Evolutionary conservation across 2,888 invertebrate genomes (phyloP).

Genomic region (Caenorhabditis panamensis): DNA sequence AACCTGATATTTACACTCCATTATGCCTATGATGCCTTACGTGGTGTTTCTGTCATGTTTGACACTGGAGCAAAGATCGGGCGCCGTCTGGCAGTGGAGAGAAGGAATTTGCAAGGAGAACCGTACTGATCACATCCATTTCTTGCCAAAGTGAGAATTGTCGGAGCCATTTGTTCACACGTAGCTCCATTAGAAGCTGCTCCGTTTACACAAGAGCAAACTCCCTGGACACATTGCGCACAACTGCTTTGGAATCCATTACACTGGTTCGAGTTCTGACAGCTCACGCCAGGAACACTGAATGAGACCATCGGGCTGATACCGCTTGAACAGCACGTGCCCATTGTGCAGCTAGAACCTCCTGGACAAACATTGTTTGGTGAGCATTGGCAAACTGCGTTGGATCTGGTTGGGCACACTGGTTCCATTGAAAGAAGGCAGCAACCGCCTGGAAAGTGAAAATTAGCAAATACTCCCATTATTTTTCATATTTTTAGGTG

Average conservation of each 20-base stretch:
- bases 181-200: constrained; percentile 74
- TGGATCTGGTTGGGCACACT: constrained; percentile 71
- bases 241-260: constrained; percentile 74
- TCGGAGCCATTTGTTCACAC: constrained; percentile 71
- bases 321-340: constrained; percentile 76
- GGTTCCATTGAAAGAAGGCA: constrained; percentile 78
- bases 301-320: constrained; percentile 52
- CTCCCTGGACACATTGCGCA: constrained; percentile 72
- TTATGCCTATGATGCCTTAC: constrained; percentile 21
- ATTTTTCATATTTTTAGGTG: neutral
- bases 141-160: constrained; percentile 71
- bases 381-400: constrained; percentile 81
- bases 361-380: constrained; percentile 77
- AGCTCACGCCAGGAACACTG: constrained; percentile 75
- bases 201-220: constrained; percentile 75
- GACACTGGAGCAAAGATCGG: constrained; percentile 77
- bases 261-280: constrained; percentile 74
- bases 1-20: constrained; percentile 10
- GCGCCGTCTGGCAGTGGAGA: constrained; percentile 75
- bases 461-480: constrained; percentile 9
- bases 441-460: constrained; percentile 72
- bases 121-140: constrained; percentile 80
- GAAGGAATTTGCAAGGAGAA: constrained; percentile 72
- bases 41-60: constrained; percentile 71
- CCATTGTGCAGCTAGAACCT: constrained; percentile 75